Evolutionary conservation across 2,888 invertebrate genomes (phyloP).

Genomic region (Zaprionus bogoriensis): DNA sequence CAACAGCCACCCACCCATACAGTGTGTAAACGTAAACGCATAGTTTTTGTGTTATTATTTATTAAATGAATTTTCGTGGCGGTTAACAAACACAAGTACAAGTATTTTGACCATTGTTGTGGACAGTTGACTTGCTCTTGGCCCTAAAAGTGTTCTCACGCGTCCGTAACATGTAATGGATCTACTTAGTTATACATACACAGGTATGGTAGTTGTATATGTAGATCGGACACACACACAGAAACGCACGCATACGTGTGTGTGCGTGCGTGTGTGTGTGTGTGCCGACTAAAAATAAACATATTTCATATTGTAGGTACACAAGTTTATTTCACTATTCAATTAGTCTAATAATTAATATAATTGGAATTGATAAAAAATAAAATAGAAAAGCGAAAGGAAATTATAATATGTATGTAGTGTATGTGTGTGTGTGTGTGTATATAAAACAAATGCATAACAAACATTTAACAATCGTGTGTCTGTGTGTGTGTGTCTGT

Average conservation of each 20-base stretch:
- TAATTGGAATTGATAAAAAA: conserved; percentile 8
- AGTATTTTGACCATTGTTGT: conserved; percentile 22
- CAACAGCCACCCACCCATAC: background rate
- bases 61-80: conserved; percentile 40
- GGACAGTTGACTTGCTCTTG: conserved; percentile 42
- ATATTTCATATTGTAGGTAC: conserved; percentile 60
- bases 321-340: conserved; percentile 67
- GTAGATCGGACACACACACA: too few relatives aligned
- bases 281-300: conserved; percentile 15
- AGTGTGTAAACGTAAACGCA: background rate
- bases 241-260: too few relatives aligned
- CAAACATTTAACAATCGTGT: conserved; percentile 67
- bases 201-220: conserved; percentile 3
- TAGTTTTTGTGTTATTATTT: conserved; percentile 31
- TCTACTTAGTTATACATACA: conserved; percentile 43
- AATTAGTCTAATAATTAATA: conserved; percentile 52
- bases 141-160: conserved; percentile 52
- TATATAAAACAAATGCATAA: conserved; percentile 71
- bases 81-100: conserved; percentile 47
- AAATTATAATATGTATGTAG: too few relatives aligned
- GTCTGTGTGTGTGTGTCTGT: conserved; percentile 3
- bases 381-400: conserved; percentile 16
- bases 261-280: conserved; percentile 25
- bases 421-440: background rate
- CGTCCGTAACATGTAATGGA: conserved; percentile 51